Base-by-base conservation (phyloP, 2,113 vertebrate species). In the Rattus rattus region DNA sequence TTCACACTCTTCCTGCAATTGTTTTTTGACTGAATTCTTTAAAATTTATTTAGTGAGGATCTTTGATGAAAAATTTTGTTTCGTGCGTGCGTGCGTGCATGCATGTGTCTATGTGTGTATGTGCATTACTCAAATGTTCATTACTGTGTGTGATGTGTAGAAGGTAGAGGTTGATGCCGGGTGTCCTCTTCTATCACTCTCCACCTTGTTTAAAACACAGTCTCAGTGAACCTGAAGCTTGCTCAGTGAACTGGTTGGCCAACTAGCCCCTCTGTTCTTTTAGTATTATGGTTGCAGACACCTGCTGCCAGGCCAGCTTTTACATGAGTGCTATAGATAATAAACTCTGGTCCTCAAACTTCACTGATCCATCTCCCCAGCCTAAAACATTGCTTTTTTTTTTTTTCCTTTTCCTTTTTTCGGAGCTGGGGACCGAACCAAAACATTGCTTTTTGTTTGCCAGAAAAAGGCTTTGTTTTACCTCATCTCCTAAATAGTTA, bases 381-480 rank as follows among this genome's bases (percentile, higher is more conserved):
- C 61, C 28, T 69, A 49, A 86, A 87, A 69, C 39, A 88, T 87
- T 75, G 0, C 81, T 90, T 81, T 93, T 43, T 43, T 43, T 43
- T 43, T 43, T 43, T 43, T 43, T 43, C 43, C 43, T 43, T 43
- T 43, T 43, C 43, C 3, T 43, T 43, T 43, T 43, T 43, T 43
- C 43, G 43, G 43, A 43, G 43, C 43, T 43, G 43, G 43, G 43
- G 43, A 43, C n/a, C n/a, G n/a, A n/a, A n/a, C n/a, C n/a, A n/a
- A n/a, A n/a, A n/a, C n/a, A 43, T 43, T 43, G 43, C 43, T 43
- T 43, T 43, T 59, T 80, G 7, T 89, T 89, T 85, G 33, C 52
- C 13, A 43, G 33, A 87, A 88, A 73, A 95, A 39, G 33, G 5
- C n/a, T 91, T 95, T 94, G n/a, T 72, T 88, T 97, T 89, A 54